Percentiles rank a stretch among this genome's conserved stretches.
These are phyloP conservation scores for Amia ocellicauda DNA, from an alignment of 2,113 vertebrate species.

Conservation along the genomic window DNA sequence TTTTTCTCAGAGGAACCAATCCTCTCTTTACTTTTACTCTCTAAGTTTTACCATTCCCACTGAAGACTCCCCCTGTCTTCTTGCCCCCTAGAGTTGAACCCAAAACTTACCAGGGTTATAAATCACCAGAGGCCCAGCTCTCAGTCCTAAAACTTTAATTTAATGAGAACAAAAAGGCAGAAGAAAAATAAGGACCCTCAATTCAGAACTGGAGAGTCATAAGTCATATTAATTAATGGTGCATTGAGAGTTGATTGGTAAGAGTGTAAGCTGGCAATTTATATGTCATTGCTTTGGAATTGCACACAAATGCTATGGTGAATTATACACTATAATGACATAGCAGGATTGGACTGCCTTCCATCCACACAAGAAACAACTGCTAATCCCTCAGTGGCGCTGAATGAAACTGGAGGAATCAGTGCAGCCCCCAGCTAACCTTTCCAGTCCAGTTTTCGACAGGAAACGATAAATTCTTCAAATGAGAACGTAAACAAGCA, in stretches of 20 bases:
- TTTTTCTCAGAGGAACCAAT: no score
- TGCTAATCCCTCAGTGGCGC: no score
- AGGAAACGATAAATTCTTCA: no score
- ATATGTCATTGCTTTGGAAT: conserved; percentile 31
- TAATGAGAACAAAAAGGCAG: conserved; percentile 47
- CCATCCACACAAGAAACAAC: not conserved
- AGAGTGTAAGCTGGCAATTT: conserved; percentile 29
- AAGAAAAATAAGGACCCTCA: conserved; percentile 35
- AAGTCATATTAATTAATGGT: conserved; percentile 13
- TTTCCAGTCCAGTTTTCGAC: no score
- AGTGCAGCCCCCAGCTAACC: no score
- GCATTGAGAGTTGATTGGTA: conserved; percentile 30
- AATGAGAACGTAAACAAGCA: no score
- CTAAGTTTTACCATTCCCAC: conserved; percentile 3
- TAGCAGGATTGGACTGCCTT: not conserved
- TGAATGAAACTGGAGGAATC: no score
- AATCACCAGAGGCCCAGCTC: conserved; percentile 50
- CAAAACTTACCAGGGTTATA: conserved; percentile 41
- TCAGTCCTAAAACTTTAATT: conserved; percentile 42
- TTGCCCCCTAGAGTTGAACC: conserved; percentile 25
- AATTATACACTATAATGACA: conserved; percentile 11
- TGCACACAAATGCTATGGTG: not conserved
- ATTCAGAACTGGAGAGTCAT: conserved; percentile 32
- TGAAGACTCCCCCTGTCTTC: conserved; percentile 10
- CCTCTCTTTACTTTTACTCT: no score